These are phyloP conservation scores for Chitala chitala DNA, from an alignment of 2,113 vertebrate genomes.

Conservation along the genomic window DNA sequence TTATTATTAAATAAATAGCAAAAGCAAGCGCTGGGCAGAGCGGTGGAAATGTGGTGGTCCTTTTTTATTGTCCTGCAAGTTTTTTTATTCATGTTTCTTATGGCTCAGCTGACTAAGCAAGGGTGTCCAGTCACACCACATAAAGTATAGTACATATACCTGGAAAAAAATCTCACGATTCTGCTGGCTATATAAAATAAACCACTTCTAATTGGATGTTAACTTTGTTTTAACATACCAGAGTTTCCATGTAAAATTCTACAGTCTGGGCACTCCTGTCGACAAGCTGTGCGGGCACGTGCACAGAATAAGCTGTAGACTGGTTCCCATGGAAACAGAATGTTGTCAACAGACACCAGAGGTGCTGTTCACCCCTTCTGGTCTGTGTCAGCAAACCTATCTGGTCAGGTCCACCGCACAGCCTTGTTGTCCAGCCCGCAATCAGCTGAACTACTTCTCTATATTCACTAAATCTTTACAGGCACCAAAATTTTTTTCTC, in stretches of 20 bases:
- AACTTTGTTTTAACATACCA: constrained; percentile 13
- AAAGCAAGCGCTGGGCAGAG: background rate
- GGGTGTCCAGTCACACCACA: constrained; percentile 20
- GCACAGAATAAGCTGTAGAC: too few relatives aligned
- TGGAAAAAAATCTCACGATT: background rate
- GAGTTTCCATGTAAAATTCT: constrained; percentile 20
- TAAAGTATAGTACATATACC: constrained; percentile 22
- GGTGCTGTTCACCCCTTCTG: background rate
- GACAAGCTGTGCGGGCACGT: background rate
- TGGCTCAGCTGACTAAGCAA: constrained; percentile 10
- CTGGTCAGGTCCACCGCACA: background rate
- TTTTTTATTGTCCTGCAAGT: constrained; percentile 20
- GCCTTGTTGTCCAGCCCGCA: background rate
- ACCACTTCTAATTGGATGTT: constrained; percentile 20
- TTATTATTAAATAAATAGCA: too few relatives aligned
- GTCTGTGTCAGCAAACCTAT: too few relatives aligned
- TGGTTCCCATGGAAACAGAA: background rate
- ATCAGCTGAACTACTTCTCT: background rate
- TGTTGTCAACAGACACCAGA: background rate
- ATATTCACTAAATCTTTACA: background rate
- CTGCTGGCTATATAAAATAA: background rate
- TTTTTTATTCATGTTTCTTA: constrained; percentile 3
- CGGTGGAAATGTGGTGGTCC: constrained; percentile 7
- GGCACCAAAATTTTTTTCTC: background rate
- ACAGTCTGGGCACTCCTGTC: background rate